Evolutionary conservation across 2,797 vertebrate species (phyloP), one percentile per base, ranked within the genome.

Genomic region (Percopsis omiscomaycus): DNA sequence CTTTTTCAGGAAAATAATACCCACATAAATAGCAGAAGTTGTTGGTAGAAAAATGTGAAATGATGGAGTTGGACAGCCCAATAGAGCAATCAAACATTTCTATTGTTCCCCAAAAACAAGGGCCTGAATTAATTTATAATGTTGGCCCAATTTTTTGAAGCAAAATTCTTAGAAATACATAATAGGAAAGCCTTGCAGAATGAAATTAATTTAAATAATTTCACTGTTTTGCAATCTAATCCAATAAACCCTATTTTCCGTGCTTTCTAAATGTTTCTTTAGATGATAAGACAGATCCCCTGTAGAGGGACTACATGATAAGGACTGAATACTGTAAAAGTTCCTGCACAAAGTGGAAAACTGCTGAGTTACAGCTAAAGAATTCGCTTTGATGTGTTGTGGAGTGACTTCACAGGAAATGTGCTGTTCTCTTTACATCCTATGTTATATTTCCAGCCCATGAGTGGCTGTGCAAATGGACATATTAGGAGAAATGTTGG

Each of bases 1-100:
- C 84, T 87, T 83, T 87, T 76, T 75, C 4, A 5, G 59, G 57
- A 76, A 82, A 84, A 83, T 73, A 68, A 82, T 59, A 79, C 65
- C 70, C 65, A 79, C 60, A 71, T 80, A 72, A 82, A 68, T 22
- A 16, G 73, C 61, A 71, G 55, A 68, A 64, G 62, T 67, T 60
- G 70, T 50, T 61, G 67, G 64, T 37, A 55, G 52, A 28, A 75
- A 71, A 75, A 81, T 64, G 69, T 37, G 28, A 85, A 70, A 76
- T 61, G 64, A 76, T 59, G 61, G 46, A 44, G 78, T 75, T 75
- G 47, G 60, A 64, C 55, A 65, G 70, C 78, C 78, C 66, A 61
- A 66, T 30, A 55, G 47, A 76, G 66, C 46, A 55, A 76, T 69
- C 46, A 81, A 82, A 84, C 62, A 77, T 64, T 68, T 75, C 57